Percentiles rank a stretch among this genome's conserved stretches.
phyloP scores from a whole-genome alignment of 2,797 vertebrate genomes.

The Clarias platycephalus region DNA sequence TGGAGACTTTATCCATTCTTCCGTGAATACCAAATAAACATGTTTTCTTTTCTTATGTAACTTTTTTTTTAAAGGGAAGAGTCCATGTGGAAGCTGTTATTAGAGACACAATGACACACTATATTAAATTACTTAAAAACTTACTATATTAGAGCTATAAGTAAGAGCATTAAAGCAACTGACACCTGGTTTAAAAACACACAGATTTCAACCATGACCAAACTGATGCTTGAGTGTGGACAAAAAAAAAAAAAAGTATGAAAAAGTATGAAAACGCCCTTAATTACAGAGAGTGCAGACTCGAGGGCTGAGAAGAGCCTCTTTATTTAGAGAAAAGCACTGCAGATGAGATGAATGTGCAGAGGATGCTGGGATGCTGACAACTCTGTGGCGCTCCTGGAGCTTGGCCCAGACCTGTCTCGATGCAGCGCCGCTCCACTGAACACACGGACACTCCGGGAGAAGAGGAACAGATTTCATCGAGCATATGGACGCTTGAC shows the following conservation, averaged over 20 bases:
- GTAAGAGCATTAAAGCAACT: not conserved
- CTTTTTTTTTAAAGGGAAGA: not conserved
- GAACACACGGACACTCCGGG: slow-evolving; percentile 56
- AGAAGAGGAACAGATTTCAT: slow-evolving; percentile 67
- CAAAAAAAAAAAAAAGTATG: not conserved
- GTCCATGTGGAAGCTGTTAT: not conserved
- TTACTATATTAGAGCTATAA: too few species aligned
- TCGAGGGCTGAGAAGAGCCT: slow-evolving; percentile 27
- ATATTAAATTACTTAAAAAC: not conserved
- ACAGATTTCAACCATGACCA: not conserved
- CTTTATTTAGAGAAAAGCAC: slow-evolving; percentile 19
- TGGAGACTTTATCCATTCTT: not conserved
- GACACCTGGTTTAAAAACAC: not conserved
- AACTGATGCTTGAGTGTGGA: not conserved
- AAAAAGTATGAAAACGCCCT: not conserved
- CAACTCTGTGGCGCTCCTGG: slow-evolving; percentile 54
- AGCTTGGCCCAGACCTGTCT: slow-evolving; percentile 67
- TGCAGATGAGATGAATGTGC: slow-evolving; percentile 52
- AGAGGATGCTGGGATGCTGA: slow-evolving; percentile 50
- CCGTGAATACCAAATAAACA: not conserved
- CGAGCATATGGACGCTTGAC: slow-evolving; percentile 69
- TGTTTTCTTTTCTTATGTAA: not conserved
- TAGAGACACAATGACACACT: not conserved
- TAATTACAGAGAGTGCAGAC: slow-evolving; percentile 50
- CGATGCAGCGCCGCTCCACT: slow-evolving; percentile 59